Base-by-base conservation (phyloP, 1,140 invertebrate species). In the Neodiprion virginianus region DNA sequence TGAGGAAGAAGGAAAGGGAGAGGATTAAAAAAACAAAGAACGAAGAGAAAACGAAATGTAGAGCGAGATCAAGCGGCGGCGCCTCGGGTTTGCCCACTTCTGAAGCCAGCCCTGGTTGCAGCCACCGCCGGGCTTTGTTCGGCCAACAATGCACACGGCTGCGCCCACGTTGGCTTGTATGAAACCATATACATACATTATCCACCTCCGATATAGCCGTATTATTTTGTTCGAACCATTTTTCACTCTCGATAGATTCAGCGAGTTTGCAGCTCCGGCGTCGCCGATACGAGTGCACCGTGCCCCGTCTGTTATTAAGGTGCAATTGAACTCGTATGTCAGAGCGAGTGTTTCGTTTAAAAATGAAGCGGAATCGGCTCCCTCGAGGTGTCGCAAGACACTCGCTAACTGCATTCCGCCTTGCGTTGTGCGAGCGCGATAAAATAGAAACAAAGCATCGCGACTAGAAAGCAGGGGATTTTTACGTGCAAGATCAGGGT, bases 161-260 rank as follows among this genome's bases (percentile, higher is more conserved):
- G 77, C 75, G 79, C 67, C 73, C 78, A 71, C 77, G 76, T 69
- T 77, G 82, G 81, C 79, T 82, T 79, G 78, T 83, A 83, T 83
- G 76, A 81, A 75, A 70, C 80, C 68, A 74, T 78, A 79, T 80
- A 82, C 78, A 83, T 82, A 78, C 80, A 78, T 77, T 83, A 79
- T 79, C 74, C 79, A 81, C 78, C 81, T 80, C 78, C 78, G 83
- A 85, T 84, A 80, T 79, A 84, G 79, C 78, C 81, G 76, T 82
- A 83, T 84, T 86, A 84, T 83, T 81, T 83, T 76, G 77, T 77
- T 68, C 73, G 74, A 49, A 74, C 53, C 53, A 61, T 61, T 61
- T 61, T 61, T 61, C 53, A 61, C 53, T 61, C 53, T 8, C 3
- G 53, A 40, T 17, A 61, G 53, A 61, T 61, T 61, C 53, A 12